Base-by-base conservation (phyloP, 2,888 invertebrate species). In the Colostygia pectinataria region DNA sequence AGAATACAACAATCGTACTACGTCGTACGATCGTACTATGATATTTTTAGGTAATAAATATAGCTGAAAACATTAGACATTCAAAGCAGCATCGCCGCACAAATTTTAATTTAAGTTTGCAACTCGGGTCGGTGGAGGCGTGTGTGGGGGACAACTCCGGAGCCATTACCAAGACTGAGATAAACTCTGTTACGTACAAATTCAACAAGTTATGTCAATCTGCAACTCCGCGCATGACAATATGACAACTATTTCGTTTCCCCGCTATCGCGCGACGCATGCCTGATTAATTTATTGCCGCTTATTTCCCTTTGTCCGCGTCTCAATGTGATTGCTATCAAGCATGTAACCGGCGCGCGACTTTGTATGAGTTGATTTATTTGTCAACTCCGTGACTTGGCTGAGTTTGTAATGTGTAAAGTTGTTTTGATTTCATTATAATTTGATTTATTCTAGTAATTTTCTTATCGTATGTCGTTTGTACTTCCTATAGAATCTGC, bases 261-360 rank as follows among this genome's bases (percentile, higher is more conserved):
- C 33, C 18, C 15, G 39, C 15, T 46, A 36, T 39, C 12, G 12
- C 18, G 43, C 37, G 10, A 27, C 41, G 41, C 29, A 42, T 18
- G 41, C 57, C 53, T 58, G 45, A 51, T 48, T 41, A n/a, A 50
- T 40, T 53, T 53, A 47, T 47, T 25, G 28, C 41, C 29, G 53
- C 50, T 40, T 43, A 31, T 44, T 43, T 41, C 31, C 24, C 43
- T 38, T 46, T 42, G 28, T 28, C 40, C 44, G 38, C 41, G 32
- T 42, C 33, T 32, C 15, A 49, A 38, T 41, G 28, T 28, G 51
- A 52, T 52, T 46, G 52, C 42, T 46, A 46, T 47, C 52, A 29
- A 9, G 34, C 24, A 37, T 41, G 42, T 29, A 20, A 14, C 42
- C 39, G 42, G 52, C 37, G 36, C 32, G 34, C 36, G 23, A 38